These are phyloP conservation scores for Bucco capensis DNA, from an alignment of 2,113 vertebrate species.

Conservation along the genomic window DNA sequence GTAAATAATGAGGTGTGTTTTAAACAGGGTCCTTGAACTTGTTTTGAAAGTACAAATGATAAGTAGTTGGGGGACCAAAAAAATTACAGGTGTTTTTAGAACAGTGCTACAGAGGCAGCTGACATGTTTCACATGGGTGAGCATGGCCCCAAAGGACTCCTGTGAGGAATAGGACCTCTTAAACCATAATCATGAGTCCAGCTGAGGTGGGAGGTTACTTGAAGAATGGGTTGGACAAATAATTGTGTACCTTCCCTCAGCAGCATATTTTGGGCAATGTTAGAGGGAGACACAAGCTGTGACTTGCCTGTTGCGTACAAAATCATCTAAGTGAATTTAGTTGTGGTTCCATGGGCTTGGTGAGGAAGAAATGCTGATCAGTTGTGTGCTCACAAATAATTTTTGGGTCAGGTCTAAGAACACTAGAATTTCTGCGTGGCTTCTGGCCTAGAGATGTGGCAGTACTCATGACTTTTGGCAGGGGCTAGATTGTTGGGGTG, in stretches of 20 bases:
- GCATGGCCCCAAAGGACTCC: neutral
- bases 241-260: neutral
- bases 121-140: accelerated
- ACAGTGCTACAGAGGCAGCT: neutral
- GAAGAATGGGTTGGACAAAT: neutral
- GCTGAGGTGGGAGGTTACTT: neutral
- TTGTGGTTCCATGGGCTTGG: neutral
- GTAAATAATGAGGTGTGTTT: neutral
- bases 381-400: accelerated
- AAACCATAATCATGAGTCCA: neutral
- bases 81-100: neutral
- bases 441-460: neutral
- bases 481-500: accelerated
- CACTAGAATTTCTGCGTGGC: accelerated
- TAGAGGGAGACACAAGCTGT: neutral
- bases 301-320: neutral
- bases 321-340: neutral
- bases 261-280: neutral
- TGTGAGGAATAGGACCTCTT: neutral
- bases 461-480: neutral
- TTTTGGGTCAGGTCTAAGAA: neutral
- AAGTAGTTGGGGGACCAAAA: neutral
- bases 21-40: neutral
- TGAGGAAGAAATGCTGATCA: neutral
- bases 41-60: neutral